Percentiles rank a stretch among this genome's conserved stretches.
These are phyloP conservation scores for Cheilinus undulatus DNA, from an alignment of 2,113 vertebrate genomes.

Conservation along the genomic window DNA sequence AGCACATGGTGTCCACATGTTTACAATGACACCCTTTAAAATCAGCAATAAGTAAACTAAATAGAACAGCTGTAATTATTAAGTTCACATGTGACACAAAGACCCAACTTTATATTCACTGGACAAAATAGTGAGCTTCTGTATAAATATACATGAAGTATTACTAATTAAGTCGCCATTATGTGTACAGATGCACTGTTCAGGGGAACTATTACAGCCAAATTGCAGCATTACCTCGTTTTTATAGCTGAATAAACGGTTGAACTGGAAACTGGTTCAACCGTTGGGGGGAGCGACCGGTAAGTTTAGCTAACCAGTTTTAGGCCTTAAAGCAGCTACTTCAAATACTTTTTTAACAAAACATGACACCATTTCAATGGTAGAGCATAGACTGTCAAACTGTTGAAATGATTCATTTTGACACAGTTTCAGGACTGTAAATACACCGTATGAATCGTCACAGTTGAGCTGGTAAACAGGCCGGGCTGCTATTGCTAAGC, in stretches of 20 bases:
- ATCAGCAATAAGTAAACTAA: too few relatives aligned
- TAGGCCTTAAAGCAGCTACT: not conserved
- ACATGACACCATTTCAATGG: not conserved
- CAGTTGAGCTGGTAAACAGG: slow-evolving; percentile 37
- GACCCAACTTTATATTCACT: too few relatives aligned
- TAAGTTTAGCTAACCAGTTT: not conserved
- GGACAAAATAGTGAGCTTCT: too few relatives aligned
- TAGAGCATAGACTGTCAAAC: not conserved
- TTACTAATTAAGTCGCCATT: too few relatives aligned
- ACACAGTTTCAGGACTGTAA: not conserved
- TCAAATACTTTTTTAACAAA: not conserved
- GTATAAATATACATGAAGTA: too few relatives aligned
- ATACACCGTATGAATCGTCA: too few relatives aligned
- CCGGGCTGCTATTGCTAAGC: slow-evolving; percentile 55
- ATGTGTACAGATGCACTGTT: not conserved
- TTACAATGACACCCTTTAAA: too few relatives aligned
- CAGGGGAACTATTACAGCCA: not conserved
- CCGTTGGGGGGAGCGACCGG: not conserved
- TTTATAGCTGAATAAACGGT: not conserved
- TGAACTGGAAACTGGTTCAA: not conserved
- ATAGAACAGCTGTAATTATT: too few relatives aligned
- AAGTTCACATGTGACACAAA: too few relatives aligned
- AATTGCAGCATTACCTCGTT: not conserved
- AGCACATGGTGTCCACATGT: too few relatives aligned
- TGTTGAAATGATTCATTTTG: not conserved